A percentile compares a stretch with the other conserved stretches of the same genome.
These are phyloP conservation scores for Nannospalax galili DNA, from an alignment of 2,113 vertebrate species.

Conservation along the genomic window DNA sequence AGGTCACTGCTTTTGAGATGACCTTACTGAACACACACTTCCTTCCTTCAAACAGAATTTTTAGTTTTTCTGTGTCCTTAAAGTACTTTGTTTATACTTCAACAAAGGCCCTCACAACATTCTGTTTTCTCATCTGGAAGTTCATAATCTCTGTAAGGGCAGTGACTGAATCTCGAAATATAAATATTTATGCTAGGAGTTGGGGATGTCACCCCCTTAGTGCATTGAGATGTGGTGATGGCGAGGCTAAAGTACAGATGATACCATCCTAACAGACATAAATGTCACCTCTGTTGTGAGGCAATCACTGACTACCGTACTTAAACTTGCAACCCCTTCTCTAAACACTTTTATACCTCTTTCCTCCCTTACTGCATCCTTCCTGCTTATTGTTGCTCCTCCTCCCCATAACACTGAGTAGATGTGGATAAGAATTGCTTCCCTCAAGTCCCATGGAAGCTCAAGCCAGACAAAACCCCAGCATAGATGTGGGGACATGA, in stretches of 20 bases:
- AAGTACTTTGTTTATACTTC: slow-evolving; percentile 21
- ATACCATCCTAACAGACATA: slow-evolving; percentile 11
- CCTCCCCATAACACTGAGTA: neutral
- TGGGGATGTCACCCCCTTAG: neutral
- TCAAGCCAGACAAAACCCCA: no score
- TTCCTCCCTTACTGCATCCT: neutral
- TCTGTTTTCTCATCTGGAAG: slow-evolving; percentile 45
- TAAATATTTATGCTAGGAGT: slow-evolving; percentile 10
- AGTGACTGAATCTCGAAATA: slow-evolving; percentile 24
- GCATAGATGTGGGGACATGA: no score
- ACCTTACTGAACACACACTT: slow-evolving; percentile 23
- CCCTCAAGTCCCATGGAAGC: neutral
- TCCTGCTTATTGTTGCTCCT: slow-evolving; percentile 20
- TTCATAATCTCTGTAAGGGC: slow-evolving; percentile 27
- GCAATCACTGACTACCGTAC: neutral
- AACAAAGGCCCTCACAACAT: neutral
- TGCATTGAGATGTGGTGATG: neutral
- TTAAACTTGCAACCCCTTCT: slow-evolving; percentile 40
- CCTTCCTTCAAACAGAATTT: neutral
- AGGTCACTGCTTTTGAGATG: neutral
- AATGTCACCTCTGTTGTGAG: slow-evolving; percentile 5
- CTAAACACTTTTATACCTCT: neutral
- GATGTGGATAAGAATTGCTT: neutral
- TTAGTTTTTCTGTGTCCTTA: slow-evolving; percentile 27
- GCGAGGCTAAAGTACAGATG: slow-evolving; percentile 11